Base-by-base conservation (phyloP, 2,113 vertebrate genomes). In the Gavialis gangeticus region DNA sequence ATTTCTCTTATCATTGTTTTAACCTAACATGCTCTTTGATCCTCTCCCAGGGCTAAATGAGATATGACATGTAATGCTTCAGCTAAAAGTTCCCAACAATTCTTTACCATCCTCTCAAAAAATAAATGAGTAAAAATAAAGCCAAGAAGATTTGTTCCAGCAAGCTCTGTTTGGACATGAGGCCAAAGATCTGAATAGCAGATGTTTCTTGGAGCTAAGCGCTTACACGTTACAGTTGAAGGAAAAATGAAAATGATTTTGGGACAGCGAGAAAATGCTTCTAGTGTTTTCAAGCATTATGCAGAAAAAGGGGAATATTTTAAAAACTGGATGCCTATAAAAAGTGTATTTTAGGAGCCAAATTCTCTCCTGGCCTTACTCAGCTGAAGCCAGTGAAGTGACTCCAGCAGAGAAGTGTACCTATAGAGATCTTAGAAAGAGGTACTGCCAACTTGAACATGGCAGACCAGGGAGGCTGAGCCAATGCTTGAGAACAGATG, bases 281-380 rank as follows among this genome's bases (percentile, higher is more conserved):
- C 69, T 80, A 27, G 87, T 28, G 82, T 19, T 78, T 71, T n/a
- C 11, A 37, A 80, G 63, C 79, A 12, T 57, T 25, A 57, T 92
- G 64, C 59, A 37, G 59, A 58, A 62, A 17, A 76, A 46, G 3
- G 5, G 37, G 82, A 24, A 54, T 5, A 11, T 9, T 10, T 37
- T 91, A 57, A 83, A 80, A 83, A 79, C n/a, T 56, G 59, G 67
- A 78, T 63, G 19, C 77, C 22, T 13, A 0, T 0, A 5, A 9
- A 11, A 69, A 75, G 25, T 80, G 64, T 57, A 15, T 82, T 6
- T 5, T n/a, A 11, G 1, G 24, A 46, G 71, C 12, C 73, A 87
- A 5, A 5, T 60, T 54, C 88, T 81, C 10, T 56, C 66, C 79
- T 93, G 59, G 28, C 87, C 67, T 79, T 55, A 76, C 64, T 22